These are phyloP conservation scores for Mionectes olivaceus DNA, from an alignment of 2,797 vertebrate genomes.

Conservation along the genomic window DNA sequence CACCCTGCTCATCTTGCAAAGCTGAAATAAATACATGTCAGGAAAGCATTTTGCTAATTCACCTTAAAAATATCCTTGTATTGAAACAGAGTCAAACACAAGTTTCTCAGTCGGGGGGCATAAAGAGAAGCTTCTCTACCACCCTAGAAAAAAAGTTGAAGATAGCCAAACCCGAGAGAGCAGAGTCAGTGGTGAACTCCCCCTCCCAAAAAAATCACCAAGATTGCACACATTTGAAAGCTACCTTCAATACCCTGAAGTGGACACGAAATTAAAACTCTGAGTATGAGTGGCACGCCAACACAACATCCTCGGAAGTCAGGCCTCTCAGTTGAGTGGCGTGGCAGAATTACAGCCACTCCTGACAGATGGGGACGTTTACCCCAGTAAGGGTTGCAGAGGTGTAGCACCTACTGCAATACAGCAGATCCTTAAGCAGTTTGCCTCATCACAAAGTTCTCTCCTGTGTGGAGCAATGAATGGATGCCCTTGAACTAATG, in stretches of 20 bases:
- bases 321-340: not conserved
- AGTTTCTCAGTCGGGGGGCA: not conserved
- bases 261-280: not conserved
- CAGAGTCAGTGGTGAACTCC: not conserved
- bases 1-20: not conserved
- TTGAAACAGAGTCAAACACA: not conserved
- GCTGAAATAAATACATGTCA: not conserved
- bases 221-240: not conserved
- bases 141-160: not conserved
- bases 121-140: not conserved
- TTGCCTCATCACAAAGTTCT: not conserved
- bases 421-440: not conserved
- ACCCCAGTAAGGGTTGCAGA: not conserved
- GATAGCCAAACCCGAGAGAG: not conserved
- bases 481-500: not conserved
- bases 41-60: not conserved
- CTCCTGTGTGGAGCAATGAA: not conserved
- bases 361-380: not conserved
- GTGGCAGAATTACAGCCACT: not conserved
- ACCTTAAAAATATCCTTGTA: not conserved
- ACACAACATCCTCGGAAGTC: not conserved
- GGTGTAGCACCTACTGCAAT: not conserved
- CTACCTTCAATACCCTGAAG: not conserved
- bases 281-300: accelerated
- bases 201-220: not conserved